These are phyloP conservation scores for Phallusia fumigata DNA, from an alignment of 23 tunicate species.

Conservation along the genomic window DNA sequence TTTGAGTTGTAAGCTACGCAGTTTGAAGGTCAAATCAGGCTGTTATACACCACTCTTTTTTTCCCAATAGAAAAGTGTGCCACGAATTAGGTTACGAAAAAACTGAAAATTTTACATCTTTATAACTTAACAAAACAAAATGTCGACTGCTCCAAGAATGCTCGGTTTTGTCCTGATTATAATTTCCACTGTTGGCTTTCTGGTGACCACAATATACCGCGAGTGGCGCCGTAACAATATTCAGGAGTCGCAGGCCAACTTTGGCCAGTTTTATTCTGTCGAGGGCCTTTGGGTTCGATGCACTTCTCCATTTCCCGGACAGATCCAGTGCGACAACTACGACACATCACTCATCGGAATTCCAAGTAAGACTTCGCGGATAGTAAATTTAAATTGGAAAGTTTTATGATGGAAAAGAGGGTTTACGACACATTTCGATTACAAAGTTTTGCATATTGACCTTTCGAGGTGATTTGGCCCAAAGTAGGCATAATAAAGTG, in stretches of 20 bases:
- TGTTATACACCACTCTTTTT: too few relatives aligned
- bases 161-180: conserved; percentile 31
- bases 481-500: too few relatives aligned
- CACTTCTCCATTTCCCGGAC: conserved; percentile 58
- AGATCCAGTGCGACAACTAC: conserved; percentile 70
- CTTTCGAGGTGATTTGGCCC: too few relatives aligned
- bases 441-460: too few relatives aligned
- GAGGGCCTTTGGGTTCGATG: conserved; percentile 91
- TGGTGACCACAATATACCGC: conserved; percentile 63
- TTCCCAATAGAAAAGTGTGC: too few relatives aligned
- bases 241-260: conserved; percentile 58
- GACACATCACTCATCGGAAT: conserved; percentile 53
- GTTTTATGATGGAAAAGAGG: too few relatives aligned
- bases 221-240: conserved; percentile 89
- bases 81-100: too few relatives aligned
- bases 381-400: too few relatives aligned
- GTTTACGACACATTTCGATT: too few relatives aligned
- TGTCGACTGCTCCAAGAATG: conserved; percentile 35
- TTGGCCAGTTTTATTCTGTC: conserved; percentile 45
- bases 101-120: too few relatives aligned
- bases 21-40: too few relatives aligned
- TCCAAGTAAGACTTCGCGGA: conserved; percentile 30
- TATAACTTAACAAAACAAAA: not conserved
- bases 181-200: conserved; percentile 46
- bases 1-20: too few relatives aligned